Evolutionary conservation across 2,797 vertebrate species (phyloP), one percentile per base, ranked within the genome.

Genomic region (Valencia hispanica): DNA sequence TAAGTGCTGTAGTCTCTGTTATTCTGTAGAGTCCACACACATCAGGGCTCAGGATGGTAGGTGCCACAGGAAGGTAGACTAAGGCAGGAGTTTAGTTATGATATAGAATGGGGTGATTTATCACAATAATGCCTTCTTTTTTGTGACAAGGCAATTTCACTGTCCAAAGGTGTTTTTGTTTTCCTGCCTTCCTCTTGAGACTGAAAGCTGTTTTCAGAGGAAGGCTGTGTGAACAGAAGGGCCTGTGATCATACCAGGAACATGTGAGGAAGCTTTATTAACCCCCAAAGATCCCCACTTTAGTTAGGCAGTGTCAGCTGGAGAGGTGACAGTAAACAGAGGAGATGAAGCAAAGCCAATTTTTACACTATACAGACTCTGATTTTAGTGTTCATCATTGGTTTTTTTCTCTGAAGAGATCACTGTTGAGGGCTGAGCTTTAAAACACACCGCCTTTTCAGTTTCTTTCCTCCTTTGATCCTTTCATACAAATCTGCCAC

Each of bases 141-240:
- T 92, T 91, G 89, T 94, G 93, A 94, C 93, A 94, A 89, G 91
- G 89, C 92, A 94, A 95, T 94, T 94, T 93, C 90, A 91, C 88
- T 87, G 87, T 85, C 86, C 89, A 88, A 83, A 87, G 76, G 84
- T 86, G 70, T 77, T 79, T 85, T 89, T 82, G 79, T 80, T 79
- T 59, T 68, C 32, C 15, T 55, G 7, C 34, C 36, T 63, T 9
- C 57, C 48, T 77, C n/a, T 45, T 63, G 1, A 34, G 80, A 74
- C 77, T 86, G 77, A 87, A 87, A 78, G 84, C 80, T 90, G 83
- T 87, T 91, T 91, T 87, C 79, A 87, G 83, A 85, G 77, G 77
- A 77, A 84, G 66, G 81, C 79, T 12, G 53, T 72, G 65, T 81
- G 85, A 83, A 84, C 87, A 77, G 86, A 89, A 88, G 73, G 73